phyloP scores from a whole-genome alignment of 37 sponge, comb jelly and placozoan species.

The Petrosia ficiformis region DNA sequence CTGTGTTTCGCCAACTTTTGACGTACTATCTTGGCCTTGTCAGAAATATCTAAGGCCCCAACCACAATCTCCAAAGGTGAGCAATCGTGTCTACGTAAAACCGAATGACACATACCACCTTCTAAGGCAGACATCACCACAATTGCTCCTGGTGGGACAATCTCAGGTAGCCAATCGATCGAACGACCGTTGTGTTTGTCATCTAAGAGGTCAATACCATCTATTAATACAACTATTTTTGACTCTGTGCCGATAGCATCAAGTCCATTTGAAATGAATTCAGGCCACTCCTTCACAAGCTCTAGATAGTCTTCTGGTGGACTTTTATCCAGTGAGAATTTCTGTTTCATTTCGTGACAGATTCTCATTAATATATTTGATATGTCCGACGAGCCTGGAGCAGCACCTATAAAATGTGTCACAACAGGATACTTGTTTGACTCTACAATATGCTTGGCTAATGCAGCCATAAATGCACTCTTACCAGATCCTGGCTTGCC shows the following conservation, averaged over 20 bases:
- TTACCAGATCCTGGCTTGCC: conserved; percentile 93
- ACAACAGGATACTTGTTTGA: conserved; percentile 39
- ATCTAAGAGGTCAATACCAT: conserved; percentile 88
- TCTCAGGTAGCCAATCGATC: conserved; percentile 84
- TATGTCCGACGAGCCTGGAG: conserved; percentile 79
- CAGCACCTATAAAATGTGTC: conserved; percentile 85
- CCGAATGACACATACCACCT: conserved; percentile 22
- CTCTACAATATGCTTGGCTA: conserved; percentile 31
- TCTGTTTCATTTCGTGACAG: conserved; percentile 72
- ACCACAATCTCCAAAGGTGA: conserved; percentile 50
- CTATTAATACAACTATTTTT: conserved; percentile 68
- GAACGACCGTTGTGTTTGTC: conserved; percentile 69
- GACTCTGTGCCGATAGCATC: conserved; percentile 11
- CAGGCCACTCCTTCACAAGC: conserved; percentile 55
- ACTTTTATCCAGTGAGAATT: conserved; percentile 43
- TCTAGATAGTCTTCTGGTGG: conserved; percentile 77
- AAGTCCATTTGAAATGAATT: conserved; percentile 43
- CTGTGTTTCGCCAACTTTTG: conserved; percentile 67
- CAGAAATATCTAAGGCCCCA: conserved; percentile 79
- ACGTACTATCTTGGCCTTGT: conserved; percentile 89
- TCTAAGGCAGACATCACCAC: conserved; percentile 71
- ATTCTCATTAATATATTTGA: conserved; percentile 64
- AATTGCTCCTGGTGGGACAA: conserved; percentile 49
- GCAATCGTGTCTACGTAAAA: conserved; percentile 41
- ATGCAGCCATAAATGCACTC: conserved; percentile 87